These are phyloP conservation scores for Oreochromis spilurus DNA, from an alignment of 2,113 vertebrate genomes.

Conservation along the genomic window DNA sequence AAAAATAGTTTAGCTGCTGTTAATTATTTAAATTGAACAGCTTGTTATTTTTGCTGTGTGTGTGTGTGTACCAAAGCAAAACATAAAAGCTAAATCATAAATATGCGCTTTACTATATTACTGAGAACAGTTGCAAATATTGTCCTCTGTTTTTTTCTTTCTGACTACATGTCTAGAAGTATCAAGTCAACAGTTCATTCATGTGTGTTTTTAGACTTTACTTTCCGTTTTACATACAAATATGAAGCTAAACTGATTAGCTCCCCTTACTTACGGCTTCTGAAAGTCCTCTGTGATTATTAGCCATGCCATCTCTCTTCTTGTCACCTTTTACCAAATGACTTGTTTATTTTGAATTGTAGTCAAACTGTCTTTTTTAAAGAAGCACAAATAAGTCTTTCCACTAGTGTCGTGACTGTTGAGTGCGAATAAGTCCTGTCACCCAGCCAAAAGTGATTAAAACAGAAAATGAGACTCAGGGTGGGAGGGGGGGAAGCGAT, in stretches of 20 bases:
- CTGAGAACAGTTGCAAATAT: not conserved
- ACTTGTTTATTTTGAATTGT: slow-evolving; percentile 22
- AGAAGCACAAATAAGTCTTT: not conserved
- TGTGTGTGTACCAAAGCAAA: not conserved
- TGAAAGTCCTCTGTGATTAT: not conserved
- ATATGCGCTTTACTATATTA: not conserved
- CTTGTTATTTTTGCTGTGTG: not conserved
- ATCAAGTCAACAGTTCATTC: not conserved
- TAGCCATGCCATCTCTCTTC: not conserved
- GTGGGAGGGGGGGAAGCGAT: not conserved
- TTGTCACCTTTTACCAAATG: not conserved
- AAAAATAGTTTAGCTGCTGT: not conserved
- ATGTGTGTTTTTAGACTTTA: not conserved
- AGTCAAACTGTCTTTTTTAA: not conserved
- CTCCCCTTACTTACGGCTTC: not conserved
- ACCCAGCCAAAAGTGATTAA: not conserved
- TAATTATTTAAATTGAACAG: not conserved
- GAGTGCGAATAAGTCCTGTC: not conserved
- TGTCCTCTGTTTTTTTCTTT: not conserved
- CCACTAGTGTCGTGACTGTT: slow-evolving; percentile 16
- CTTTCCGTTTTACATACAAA: not conserved
- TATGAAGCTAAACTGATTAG: not conserved
- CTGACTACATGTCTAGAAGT: not conserved
- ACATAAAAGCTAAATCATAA: not conserved
- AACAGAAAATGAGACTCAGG: not conserved